These are phyloP conservation scores for Dipodomys merriami DNA, from an alignment of 2,113 vertebrate species.

Conservation along the genomic window DNA sequence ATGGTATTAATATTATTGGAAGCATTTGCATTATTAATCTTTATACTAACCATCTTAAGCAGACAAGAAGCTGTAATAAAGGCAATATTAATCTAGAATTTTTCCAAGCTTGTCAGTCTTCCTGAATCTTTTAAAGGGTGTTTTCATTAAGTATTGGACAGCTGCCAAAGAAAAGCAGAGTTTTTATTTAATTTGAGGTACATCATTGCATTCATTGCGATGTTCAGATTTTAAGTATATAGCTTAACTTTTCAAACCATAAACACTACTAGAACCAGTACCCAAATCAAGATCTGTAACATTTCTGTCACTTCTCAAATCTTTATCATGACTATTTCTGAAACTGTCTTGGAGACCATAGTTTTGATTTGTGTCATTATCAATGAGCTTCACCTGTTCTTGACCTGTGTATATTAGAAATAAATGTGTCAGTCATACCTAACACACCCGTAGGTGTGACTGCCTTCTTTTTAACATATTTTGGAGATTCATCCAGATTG, in stretches of 20 bases:
- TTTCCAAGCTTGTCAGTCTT: neutral
- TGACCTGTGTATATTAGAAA: neutral
- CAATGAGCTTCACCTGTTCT: neutral
- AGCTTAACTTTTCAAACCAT: constrained; percentile 1
- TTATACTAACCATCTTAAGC: neutral
- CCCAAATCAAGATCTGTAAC: neutral
- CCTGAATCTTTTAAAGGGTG: neutral
- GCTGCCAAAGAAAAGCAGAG: neutral
- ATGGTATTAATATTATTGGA: neutral
- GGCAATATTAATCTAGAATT: neutral
- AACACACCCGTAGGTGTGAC: neutral
- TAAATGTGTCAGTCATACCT: neutral
- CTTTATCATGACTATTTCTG: neutral
- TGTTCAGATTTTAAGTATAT: neutral
- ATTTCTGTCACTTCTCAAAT: neutral
- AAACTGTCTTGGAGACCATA: neutral
- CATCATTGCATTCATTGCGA: neutral
- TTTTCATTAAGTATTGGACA: neutral
- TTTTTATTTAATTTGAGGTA: neutral
- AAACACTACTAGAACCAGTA: neutral
- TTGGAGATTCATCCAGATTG: neutral
- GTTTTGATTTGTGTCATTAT: neutral
- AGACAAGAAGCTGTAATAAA: neutral
- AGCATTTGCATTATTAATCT: neutral
- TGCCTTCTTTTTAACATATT: neutral